Evolutionary conservation across 1,140 invertebrate species (phyloP), one percentile per base, ranked within the genome.

Genomic region (Caenorhabditis latens): DNA sequence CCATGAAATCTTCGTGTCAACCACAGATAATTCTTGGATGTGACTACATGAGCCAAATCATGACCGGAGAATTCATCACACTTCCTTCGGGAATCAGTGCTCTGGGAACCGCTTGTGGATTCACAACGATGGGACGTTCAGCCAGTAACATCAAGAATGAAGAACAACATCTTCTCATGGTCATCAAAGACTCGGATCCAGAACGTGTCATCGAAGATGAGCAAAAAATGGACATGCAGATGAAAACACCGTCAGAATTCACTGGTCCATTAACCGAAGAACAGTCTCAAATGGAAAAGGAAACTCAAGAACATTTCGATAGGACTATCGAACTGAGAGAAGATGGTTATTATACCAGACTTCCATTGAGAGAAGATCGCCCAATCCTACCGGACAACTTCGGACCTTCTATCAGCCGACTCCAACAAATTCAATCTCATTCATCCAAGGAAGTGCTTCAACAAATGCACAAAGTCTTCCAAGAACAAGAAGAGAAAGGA

Each of bases 391-490:
- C 79, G 14, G 82, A 82, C 42, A 86, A 86, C 32, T 65, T 43
- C 8, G 53, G 19, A 61, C 85, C 85, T 32, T 53, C 86, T 4
- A 19, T 86, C 43, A 53, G 58, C 24, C 8, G 86, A 58, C 79
- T 86, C 5, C 46, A 86, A 42, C 14, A 19, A 11, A 7, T 58
- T 3, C 16, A 32, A 5, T 13, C 6, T 24, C 61, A 86, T 9
- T 32, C n/a, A 32, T 67, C 61, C 11, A 11, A 21, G 19, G 50
- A 53, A 48, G 46, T 86, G 7, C 46, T 61, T 13, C 19, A 84
- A 58, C 32, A 40, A 43, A 88, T 89, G 9, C 24, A 89, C 46
- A 40, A 85, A 0, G 88, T 85, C 40, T 50, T 89, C 43, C 5
- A 89, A 40, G 63, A 89, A 4, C 88, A 89, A 42, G 19, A 87